These are phyloP conservation scores for Drosophila busckii DNA, from an alignment of 1,140 invertebrate genomes.

Conservation along the genomic window DNA sequence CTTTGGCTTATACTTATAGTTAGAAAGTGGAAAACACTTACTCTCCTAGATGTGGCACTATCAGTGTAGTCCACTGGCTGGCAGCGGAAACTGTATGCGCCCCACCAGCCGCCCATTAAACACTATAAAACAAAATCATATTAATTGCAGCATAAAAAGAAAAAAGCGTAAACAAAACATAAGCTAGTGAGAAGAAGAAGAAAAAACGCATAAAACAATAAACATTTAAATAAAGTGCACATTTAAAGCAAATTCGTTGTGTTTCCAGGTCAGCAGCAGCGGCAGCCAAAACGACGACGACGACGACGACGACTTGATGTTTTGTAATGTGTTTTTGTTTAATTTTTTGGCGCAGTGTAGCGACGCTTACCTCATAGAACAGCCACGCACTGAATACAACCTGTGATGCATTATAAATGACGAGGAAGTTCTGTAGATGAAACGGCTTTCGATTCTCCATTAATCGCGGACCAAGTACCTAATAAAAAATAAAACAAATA, in stretches of 20 bases:
- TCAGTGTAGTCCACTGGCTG: conserved; percentile 92
- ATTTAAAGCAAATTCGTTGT: conserved; percentile 19
- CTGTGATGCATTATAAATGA: conserved; percentile 92
- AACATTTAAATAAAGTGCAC: conserved; percentile 34
- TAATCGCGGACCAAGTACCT: conserved; percentile 86
- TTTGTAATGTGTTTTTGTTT: conserved; percentile 16
- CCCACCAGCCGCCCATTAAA: conserved; percentile 87
- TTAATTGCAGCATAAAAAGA: conserved; percentile 45
- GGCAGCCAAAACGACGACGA: conserved; percentile 30
- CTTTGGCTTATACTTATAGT: too few relatives aligned
- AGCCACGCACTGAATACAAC: conserved; percentile 91
- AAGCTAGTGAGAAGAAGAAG: conserved; percentile 10
- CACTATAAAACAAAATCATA: conserved; percentile 81
- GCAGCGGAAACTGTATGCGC: conserved; percentile 90
- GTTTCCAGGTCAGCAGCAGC: conserved; percentile 25
- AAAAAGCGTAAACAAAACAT: conserved; percentile 6
- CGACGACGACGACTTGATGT: conserved; percentile 34
- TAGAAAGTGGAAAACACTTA: conserved; percentile 85
- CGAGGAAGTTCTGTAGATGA: conserved; percentile 87
- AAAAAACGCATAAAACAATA: conserved; percentile 21
- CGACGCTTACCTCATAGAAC: conserved; percentile 87
- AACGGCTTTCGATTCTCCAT: conserved; percentile 94
- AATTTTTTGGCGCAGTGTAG: not conserved
- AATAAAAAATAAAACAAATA: conserved; percentile 19
- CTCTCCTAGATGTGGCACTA: conserved; percentile 87